phyloP scores from a whole-genome alignment of 2,888 invertebrate genomes.

The Poecilus cupreus region DNA sequence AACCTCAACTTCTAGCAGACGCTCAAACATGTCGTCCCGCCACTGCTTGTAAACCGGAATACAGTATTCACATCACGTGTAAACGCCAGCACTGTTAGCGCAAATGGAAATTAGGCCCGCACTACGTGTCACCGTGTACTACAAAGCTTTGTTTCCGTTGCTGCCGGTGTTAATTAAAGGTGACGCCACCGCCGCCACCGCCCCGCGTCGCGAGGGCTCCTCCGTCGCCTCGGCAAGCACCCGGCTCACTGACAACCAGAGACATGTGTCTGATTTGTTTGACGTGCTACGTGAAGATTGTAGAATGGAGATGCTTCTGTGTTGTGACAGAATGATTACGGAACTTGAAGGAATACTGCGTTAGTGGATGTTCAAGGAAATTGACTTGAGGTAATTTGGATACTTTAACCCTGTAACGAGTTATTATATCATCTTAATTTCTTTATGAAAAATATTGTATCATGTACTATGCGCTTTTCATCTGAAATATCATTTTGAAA shows the following conservation, averaged over 20 bases:
- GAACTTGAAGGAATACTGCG: background rate
- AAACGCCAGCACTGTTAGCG: conserved; percentile 48
- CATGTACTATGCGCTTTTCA: too few relatives aligned
- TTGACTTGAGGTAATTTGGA: too few relatives aligned
- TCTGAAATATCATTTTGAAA: too few relatives aligned
- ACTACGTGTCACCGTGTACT: conserved; percentile 44
- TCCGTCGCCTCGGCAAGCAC: background rate
- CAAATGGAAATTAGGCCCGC: conserved; percentile 55
- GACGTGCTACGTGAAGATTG: background rate
- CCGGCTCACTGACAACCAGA: conserved; percentile 18
- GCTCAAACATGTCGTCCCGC: background rate
- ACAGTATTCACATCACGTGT: conserved; percentile 50
- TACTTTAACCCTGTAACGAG: too few relatives aligned
- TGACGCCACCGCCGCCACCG: conserved; percentile 28
- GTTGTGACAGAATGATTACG: background rate
- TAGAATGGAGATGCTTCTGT: background rate
- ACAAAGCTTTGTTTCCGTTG: conserved; percentile 58
- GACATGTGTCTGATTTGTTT: conserved; percentile 50
- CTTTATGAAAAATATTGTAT: too few relatives aligned
- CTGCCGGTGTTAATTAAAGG: conserved; percentile 55
- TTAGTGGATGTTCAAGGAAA: too few relatives aligned
- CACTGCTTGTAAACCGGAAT: background rate
- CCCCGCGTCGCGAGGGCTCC: background rate
- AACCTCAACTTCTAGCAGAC: too few relatives aligned
- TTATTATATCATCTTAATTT: too few relatives aligned